Percentiles rank a stretch among this genome's conserved stretches.
Evolutionary conservation across 2,888 invertebrate genomes (phyloP).

Genomic region (Hirudinaria manillensis): DNA sequence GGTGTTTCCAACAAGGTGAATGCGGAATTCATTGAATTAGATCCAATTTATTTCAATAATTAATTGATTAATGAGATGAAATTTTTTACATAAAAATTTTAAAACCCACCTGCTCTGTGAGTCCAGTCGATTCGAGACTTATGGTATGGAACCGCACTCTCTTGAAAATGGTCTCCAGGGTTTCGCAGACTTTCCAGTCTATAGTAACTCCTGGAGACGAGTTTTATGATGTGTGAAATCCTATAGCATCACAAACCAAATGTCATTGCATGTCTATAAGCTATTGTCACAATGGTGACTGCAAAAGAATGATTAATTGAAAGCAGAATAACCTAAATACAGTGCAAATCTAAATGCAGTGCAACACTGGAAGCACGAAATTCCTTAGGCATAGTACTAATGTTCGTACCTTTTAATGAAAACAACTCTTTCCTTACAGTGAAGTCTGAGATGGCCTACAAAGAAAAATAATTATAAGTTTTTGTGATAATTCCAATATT

Average conservation of each 20-base stretch:
- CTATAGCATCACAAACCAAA: neutral
- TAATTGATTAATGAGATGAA: too few relatives aligned
- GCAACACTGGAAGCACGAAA: too few relatives aligned
- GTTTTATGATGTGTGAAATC: neutral
- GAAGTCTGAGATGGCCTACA: slow-evolving; percentile 3
- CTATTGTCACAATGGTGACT: neutral
- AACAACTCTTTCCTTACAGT: neutral
- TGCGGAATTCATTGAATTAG: neutral
- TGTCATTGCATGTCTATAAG: neutral
- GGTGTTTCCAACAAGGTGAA: too few relatives aligned
- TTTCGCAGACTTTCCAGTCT: slow-evolving; percentile 68
- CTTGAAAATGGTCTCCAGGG: slow-evolving; percentile 74
- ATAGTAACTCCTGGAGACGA: slow-evolving; percentile 45
- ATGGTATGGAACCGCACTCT: slow-evolving; percentile 68
- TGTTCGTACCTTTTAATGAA: neutral
- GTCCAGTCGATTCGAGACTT: slow-evolving; percentile 65
- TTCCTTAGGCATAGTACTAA: too few relatives aligned
- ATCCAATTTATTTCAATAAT: too few relatives aligned
- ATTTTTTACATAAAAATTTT: too few relatives aligned
- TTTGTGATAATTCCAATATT: too few relatives aligned
- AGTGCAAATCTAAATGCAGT: too few relatives aligned
- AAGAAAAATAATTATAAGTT: neutral
- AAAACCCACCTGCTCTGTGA: slow-evolving; percentile 71
- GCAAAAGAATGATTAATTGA: neutral
- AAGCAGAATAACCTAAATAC: too few relatives aligned